These are phyloP conservation scores for Choristoneura rosaceana DNA, from an alignment of 2,888 invertebrate species.

Conservation along the genomic window DNA sequence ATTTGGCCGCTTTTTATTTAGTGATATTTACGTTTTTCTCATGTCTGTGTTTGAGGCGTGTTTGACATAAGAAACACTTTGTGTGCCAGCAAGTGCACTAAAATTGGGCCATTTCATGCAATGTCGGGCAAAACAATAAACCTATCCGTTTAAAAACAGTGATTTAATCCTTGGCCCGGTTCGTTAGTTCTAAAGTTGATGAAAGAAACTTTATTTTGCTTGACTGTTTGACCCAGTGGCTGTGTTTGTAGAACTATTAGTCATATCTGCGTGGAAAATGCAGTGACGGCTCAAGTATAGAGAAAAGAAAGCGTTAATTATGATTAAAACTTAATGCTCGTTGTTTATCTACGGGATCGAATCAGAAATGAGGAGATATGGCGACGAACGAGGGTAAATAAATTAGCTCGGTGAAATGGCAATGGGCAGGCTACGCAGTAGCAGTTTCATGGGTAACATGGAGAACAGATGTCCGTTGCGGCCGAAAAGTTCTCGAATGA, in stretches of 20 bases:
- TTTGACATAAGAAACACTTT: background rate
- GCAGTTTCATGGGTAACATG: no score
- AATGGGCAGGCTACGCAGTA: no score
- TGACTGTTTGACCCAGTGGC: slow-evolving; percentile 6
- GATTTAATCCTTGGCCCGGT: slow-evolving; percentile 21
- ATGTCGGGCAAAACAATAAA: slow-evolving; percentile 19
- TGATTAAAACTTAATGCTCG: background rate
- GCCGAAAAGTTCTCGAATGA: no score
- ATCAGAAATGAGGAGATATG: no score
- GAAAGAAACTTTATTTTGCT: background rate
- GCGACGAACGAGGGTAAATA: no score
- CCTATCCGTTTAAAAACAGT: slow-evolving; percentile 2
- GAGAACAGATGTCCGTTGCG: no score
- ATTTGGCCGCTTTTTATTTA: background rate
- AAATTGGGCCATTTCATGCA: slow-evolving; percentile 1
- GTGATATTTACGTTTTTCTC: background rate
- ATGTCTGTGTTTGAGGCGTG: background rate
- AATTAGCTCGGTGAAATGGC: no score
- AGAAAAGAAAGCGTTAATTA: no score
- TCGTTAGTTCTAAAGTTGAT: slow-evolving; percentile 4
- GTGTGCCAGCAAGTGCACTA: slow-evolving; percentile 1
- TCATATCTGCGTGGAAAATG: background rate
- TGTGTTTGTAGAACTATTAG: background rate
- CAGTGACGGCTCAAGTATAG: background rate
- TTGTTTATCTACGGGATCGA: no score